phyloP scores from a whole-genome alignment of 64 coral and sea anemone species.

The Stylophora pistillata region DNA sequence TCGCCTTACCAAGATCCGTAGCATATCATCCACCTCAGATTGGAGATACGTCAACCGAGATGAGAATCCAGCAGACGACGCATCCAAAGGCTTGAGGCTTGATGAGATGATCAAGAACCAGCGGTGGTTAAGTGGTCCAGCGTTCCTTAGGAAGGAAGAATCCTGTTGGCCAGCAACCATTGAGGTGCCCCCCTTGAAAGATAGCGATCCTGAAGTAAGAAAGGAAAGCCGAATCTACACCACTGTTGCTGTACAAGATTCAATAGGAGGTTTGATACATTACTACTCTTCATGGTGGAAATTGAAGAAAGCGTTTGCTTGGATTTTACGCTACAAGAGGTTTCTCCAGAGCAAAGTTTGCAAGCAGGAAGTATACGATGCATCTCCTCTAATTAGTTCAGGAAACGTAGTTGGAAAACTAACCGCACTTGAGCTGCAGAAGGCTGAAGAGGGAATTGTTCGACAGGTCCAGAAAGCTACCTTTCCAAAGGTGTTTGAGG shows the following conservation, averaged over 20 bases:
- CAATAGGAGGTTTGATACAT: slow-evolving; percentile 33
- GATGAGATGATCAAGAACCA: slow-evolving; percentile 1
- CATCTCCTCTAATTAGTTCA: not conserved
- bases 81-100: slow-evolving; percentile 6
- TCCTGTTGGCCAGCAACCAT: not conserved
- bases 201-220: slow-evolving; percentile 34
- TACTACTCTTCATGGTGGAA: slow-evolving; percentile 63
- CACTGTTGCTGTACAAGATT: not conserved
- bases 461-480: not conserved
- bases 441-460: not conserved
- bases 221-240: slow-evolving; percentile 23
- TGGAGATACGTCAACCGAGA: slow-evolving; percentile 34
- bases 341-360: slow-evolving; percentile 24
- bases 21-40: not conserved
- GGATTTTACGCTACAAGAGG: slow-evolving; percentile 40
- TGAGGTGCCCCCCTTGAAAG: not conserved
- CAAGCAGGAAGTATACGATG: not conserved
- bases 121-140: not conserved
- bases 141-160: slow-evolving; percentile 6
- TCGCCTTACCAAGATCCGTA: slow-evolving; percentile 33
- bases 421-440: not conserved
- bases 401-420: not conserved
- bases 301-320: slow-evolving; percentile 40
- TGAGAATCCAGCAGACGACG: slow-evolving; percentile 44
- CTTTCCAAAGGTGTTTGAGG: not conserved